Evolutionary conservation across 2,888 invertebrate species (phyloP), one percentile per base, ranked within the genome.

Genomic region (Drosophila mayaguana): DNA sequence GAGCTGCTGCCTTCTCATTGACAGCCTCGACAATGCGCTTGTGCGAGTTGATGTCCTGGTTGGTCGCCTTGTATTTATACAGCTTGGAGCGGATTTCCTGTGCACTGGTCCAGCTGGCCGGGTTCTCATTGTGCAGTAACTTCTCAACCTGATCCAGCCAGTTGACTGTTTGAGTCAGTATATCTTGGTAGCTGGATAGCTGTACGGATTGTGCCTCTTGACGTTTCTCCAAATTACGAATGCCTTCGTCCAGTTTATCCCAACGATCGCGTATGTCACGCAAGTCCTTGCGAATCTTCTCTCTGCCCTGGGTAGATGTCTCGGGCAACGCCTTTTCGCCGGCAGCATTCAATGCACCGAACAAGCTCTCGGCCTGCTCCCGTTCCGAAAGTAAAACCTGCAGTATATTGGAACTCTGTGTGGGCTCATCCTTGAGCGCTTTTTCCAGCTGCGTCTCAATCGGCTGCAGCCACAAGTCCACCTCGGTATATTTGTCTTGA

Each of bases 261-360:
- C 98, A 98, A 89, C 97, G 94, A 90, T 97, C 97, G 83, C 97
- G 95, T 18, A 97, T 94, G 32, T 95, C 94, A 86, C 97, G 94
- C 65, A 98, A 93, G 91, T 98, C 97, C 78, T 96, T 95, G n/a
- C 98, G 95, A 63, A 98, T 96, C 60, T 94, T 95, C 92, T 99
- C 98, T 72, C 98, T 95, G 0, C 98, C 98, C 81, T 96, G 96
- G 0, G 98, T 96, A 12, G 98, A 97, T 3, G 98, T 99, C 92
- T 98, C 97, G 0, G 98, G 97, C 72, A 98, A 94, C n/a, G 98
- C 95, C 91, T 96, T 96, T 90, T 99, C 98, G 3, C 97, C 97
- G 0, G 96, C 94, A 4, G 95, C 94, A 16, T 96, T 96, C 20
- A 98, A 93, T 43, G 95, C 95, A 61, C 95, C 94, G 38, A 98